phyloP scores from a whole-genome alignment of 1,140 invertebrate genomes.

The Drosophila grimshawi region DNA sequence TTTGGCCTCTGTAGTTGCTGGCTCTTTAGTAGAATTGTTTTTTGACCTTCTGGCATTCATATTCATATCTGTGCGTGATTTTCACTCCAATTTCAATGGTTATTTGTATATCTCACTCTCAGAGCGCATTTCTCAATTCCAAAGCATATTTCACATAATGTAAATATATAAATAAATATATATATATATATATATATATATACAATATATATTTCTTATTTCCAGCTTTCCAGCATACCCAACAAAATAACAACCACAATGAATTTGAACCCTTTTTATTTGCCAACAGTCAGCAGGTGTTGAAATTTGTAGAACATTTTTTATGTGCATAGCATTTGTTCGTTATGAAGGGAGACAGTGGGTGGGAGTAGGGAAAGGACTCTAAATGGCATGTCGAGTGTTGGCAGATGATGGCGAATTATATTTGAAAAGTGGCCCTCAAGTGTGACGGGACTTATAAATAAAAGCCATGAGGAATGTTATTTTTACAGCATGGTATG shows the following conservation, averaged over 20 bases:
- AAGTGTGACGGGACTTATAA: slow-evolving; percentile 34
- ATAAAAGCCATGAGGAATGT: slow-evolving; percentile 7
- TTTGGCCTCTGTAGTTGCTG: slow-evolving; percentile 1
- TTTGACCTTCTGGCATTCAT: slow-evolving; percentile 54
- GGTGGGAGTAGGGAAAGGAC: slow-evolving; percentile 4
- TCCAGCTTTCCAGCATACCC: slow-evolving; percentile 9
- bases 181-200: background rate
- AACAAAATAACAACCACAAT: slow-evolving; percentile 25
- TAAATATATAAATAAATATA: slow-evolving; percentile 31
- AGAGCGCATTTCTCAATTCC: slow-evolving; percentile 22
- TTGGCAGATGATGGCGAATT: slow-evolving; percentile 43
- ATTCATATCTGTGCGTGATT: slow-evolving; percentile 30
- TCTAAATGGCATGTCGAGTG: slow-evolving; percentile 36
- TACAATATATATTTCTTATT: slow-evolving; percentile 39
- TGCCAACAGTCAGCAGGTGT: slow-evolving; percentile 40
- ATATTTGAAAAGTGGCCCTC: slow-evolving; percentile 39
- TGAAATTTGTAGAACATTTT: slow-evolving; percentile 48
- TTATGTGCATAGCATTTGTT: slow-evolving; percentile 7
- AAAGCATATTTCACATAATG: slow-evolving; percentile 14
- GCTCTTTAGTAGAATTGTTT: slow-evolving; percentile 48
- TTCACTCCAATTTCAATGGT: background rate
- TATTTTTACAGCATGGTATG: background rate
- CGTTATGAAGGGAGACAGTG: background rate
- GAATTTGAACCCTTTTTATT: slow-evolving; percentile 35
- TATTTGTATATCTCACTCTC: slow-evolving; percentile 12